These are phyloP conservation scores for Nomada flava DNA, from an alignment of 2,888 invertebrate species.

Conservation along the genomic window DNA sequence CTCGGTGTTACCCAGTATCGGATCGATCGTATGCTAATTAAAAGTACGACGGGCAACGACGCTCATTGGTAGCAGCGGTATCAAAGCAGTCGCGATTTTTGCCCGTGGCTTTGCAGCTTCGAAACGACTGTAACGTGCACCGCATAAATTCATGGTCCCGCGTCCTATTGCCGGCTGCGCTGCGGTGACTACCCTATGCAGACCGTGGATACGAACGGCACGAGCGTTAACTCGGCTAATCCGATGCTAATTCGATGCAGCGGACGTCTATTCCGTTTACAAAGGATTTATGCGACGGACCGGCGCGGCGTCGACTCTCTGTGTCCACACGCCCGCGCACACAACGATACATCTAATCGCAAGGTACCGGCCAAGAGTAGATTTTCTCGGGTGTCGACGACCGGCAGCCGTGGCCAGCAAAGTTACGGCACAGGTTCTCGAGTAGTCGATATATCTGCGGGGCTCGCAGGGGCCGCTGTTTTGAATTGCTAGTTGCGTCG, in stretches of 20 bases:
- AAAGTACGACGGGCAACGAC: conserved; percentile 44
- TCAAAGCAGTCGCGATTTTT: conserved; percentile 60
- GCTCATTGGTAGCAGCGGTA: conserved; percentile 27
- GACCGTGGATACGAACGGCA: conserved; percentile 54
- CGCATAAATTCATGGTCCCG: conserved; percentile 67
- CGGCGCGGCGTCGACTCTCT: conserved; percentile 31
- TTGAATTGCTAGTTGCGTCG: conserved; percentile 70
- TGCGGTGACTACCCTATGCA: conserved; percentile 33
- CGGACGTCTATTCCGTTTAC: conserved; percentile 74
- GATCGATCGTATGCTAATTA: conserved; percentile 71
- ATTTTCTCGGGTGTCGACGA: conserved; percentile 25
- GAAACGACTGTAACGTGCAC: conserved; percentile 61
- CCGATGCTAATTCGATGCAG: conserved; percentile 80
- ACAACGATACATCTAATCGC: conserved; percentile 56
- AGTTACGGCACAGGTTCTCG: neutral
- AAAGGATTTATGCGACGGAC: conserved; percentile 72
- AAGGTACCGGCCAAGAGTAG: conserved; percentile 8
- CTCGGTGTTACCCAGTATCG: neutral
- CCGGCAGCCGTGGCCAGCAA: conserved; percentile 6
- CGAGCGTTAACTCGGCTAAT: conserved; percentile 77
- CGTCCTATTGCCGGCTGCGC: conserved; percentile 26
- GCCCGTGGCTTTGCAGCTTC: conserved; percentile 22
- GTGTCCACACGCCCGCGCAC: conserved; percentile 40
- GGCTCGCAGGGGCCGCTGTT: conserved; percentile 47
- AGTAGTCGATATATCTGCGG: conserved; percentile 40